phyloP scores from a whole-genome alignment of 1,140 invertebrate species.

The Calliopsis andreniformis region DNA sequence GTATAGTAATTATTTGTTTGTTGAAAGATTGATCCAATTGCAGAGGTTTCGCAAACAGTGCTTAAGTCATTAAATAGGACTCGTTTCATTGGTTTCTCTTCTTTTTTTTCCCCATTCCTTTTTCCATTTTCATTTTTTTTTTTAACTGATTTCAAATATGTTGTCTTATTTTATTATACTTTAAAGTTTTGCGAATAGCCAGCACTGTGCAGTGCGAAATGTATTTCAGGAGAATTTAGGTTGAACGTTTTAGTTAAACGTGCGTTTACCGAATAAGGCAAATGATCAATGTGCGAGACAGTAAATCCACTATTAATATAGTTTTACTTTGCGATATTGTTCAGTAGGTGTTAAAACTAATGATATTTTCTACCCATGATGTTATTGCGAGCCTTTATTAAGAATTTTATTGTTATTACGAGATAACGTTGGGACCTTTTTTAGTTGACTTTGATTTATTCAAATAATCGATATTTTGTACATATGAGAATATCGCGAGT shows the following conservation, averaged over 20 bases:
- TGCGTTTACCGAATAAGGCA: background rate
- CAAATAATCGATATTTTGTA: background rate
- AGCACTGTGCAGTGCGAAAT: background rate
- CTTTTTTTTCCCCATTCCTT: background rate
- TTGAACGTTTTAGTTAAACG: background rate
- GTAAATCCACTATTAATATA: constrained; percentile 8
- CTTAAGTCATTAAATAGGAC: constrained; percentile 19
- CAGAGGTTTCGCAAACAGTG: background rate
- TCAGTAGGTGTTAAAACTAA: background rate
- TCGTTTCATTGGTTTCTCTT: background rate
- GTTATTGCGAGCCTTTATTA: background rate
- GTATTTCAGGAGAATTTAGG: constrained; percentile 23
- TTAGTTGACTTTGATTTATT: background rate
- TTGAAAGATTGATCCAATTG: background rate
- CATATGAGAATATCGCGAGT: background rate
- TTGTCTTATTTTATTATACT: constrained; percentile 21
- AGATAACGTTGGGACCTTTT: background rate
- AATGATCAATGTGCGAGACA: background rate
- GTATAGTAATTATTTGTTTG: constrained; percentile 3
- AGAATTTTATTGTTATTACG: background rate
- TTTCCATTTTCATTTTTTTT: background rate
- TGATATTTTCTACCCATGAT: background rate
- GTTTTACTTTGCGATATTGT: background rate
- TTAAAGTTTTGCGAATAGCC: background rate
- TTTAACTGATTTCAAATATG: background rate